Percentiles rank a stretch among this genome's conserved stretches.
Evolutionary conservation across 2,113 vertebrate species (phyloP).

Genomic region (Corythornis vintsioides): DNA sequence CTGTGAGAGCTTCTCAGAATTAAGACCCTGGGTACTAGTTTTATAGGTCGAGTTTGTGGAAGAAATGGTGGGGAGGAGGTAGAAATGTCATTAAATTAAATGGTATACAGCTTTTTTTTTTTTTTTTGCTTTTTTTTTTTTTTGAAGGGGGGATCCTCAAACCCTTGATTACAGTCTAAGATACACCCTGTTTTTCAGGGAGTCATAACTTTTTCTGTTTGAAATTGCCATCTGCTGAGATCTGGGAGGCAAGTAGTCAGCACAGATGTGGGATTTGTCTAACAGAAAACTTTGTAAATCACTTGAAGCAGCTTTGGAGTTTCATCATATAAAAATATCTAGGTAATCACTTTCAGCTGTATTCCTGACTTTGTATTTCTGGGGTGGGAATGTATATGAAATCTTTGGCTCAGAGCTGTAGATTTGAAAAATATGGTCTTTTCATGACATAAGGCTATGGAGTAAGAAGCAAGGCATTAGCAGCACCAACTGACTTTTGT

Average conservation of each 20-base stretch:
- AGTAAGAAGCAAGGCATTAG: constrained; percentile 38
- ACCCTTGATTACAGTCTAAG: neutral
- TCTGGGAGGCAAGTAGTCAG: constrained; percentile 54
- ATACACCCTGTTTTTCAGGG: neutral
- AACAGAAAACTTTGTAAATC: constrained; percentile 54
- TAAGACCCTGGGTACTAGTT: neutral
- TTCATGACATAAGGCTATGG: constrained; percentile 56
- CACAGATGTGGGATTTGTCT: constrained; percentile 62
- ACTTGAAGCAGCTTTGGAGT: constrained; percentile 51
- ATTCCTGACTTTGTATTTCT: constrained; percentile 45
- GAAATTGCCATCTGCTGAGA: constrained; percentile 54
- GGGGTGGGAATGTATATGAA: constrained; percentile 56
- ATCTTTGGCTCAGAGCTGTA: constrained; percentile 16
- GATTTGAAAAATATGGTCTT: constrained; percentile 61
- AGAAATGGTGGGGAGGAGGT: neutral
- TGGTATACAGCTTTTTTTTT: neutral
- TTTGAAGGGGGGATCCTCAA: neutral
- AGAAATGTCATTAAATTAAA: neutral
- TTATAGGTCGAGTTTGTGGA: neutral
- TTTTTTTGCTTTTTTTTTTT: neutral
- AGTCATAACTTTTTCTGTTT: neutral
- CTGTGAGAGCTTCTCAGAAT: neutral
- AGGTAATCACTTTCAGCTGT: constrained; percentile 63
- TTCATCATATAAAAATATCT: constrained; percentile 58
- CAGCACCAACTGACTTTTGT: constrained; percentile 47